Conservation (phyloP, 2,113 vertebrate species). For the Spea multiplicata region DNA sequence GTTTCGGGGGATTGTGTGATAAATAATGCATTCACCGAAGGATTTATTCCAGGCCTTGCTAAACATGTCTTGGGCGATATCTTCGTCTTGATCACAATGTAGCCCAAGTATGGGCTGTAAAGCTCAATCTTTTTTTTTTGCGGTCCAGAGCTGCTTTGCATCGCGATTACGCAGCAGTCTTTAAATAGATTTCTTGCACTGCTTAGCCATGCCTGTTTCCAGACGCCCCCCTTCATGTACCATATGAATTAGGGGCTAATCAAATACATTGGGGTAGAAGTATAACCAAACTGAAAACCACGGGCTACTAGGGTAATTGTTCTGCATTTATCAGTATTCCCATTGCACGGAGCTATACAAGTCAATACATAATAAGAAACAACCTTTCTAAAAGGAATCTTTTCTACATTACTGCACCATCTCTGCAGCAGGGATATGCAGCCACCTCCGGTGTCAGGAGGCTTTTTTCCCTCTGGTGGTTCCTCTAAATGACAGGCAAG, state of each 20-base stretch:
- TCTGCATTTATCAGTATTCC: too few species aligned
- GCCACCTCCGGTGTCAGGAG: neutral
- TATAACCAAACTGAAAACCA: too few species aligned
- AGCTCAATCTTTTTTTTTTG: constrained; percentile 20
- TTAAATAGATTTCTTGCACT: constrained; percentile 41
- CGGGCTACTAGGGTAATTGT: too few species aligned
- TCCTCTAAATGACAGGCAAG: neutral
- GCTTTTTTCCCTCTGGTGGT: neutral
- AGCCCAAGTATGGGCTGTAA: constrained; percentile 8
- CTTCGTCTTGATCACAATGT: neutral
- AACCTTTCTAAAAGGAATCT: too few species aligned
- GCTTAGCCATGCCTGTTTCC: constrained; percentile 24
- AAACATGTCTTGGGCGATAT: neutral
- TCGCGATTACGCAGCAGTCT: constrained; percentile 44
- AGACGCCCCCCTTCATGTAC: neutral
- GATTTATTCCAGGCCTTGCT: constrained; percentile 7
- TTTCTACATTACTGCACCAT: constrained; percentile 16
- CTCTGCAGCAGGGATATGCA: neutral
- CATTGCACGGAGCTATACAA: too few species aligned
- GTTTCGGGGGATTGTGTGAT: too few species aligned
- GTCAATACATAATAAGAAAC: too few species aligned
- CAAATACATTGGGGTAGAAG: neutral
- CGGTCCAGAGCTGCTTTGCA: constrained; percentile 37
- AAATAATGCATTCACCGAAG: neutral
- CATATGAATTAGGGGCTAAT: neutral